These are phyloP conservation scores for Drosophila subpulchrella DNA, from an alignment of 1,140 invertebrate genomes.

Conservation along the genomic window DNA sequence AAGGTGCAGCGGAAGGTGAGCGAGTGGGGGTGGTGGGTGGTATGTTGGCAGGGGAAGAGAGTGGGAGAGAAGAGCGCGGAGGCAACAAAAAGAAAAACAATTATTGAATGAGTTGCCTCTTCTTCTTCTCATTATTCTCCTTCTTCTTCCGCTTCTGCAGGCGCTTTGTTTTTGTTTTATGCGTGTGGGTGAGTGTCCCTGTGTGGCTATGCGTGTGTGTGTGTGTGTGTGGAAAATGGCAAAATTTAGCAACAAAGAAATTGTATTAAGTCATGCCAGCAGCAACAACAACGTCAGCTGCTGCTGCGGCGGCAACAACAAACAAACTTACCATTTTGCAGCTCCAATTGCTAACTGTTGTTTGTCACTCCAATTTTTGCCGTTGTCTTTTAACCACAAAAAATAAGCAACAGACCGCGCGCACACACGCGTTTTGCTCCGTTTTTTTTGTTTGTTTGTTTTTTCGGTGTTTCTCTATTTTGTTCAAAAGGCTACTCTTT, in stretches of 20 bases:
- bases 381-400: slow-evolving; percentile 25
- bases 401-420: slow-evolving; percentile 26
- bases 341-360: slow-evolving; percentile 28
- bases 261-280: slow-evolving; percentile 45
- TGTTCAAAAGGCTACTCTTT: neutral
- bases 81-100: slow-evolving; percentile 7
- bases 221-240: slow-evolving; percentile 12
- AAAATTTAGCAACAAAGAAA: slow-evolving; percentile 42
- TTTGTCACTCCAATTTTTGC: slow-evolving; percentile 3
- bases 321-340: slow-evolving; percentile 38
- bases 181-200: neutral
- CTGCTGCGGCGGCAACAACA: slow-evolving; percentile 7
- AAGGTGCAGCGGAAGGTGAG: neutral
- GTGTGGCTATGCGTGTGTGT: neutral
- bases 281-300: too few species aligned
- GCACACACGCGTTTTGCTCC: slow-evolving; percentile 26
- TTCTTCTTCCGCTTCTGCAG: slow-evolving; percentile 20
- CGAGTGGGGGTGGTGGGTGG: neutral
- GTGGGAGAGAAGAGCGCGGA: neutral
- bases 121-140: slow-evolving; percentile 9
- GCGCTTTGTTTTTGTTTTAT: slow-evolving; percentile 43
- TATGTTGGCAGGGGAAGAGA: neutral
- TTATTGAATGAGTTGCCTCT: slow-evolving; percentile 40
- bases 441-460: slow-evolving; percentile 20
- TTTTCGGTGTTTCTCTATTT: slow-evolving; percentile 3